Evolutionary conservation across 2,113 vertebrate genomes (phyloP).

Genomic region (Orthonyx spaldingii): DNA sequence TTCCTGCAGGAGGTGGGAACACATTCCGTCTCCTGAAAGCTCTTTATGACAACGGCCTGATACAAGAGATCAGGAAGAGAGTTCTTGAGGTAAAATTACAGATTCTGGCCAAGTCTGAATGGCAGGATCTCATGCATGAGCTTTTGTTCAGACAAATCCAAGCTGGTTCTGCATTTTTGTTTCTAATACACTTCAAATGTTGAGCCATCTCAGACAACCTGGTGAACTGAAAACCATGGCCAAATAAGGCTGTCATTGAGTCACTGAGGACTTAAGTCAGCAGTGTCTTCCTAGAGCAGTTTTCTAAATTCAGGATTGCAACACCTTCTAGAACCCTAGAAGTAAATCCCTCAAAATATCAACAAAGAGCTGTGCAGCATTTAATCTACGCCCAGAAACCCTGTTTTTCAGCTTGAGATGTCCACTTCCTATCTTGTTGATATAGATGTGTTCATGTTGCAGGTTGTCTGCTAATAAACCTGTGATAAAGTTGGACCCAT

Average conservation of each 20-base stretch:
- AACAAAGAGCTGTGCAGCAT: background rate
- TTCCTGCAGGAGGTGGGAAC: slow-evolving; percentile 83
- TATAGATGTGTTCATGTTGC: background rate
- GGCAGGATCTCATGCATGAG: background rate
- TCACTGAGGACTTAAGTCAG: background rate
- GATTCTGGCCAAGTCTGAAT: background rate
- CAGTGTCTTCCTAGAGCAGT: background rate
- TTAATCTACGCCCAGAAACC: background rate
- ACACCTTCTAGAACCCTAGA: background rate
- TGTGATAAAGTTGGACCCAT: background rate
- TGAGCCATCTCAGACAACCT: background rate
- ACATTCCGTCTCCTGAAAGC: slow-evolving; percentile 87
- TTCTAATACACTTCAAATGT: background rate
- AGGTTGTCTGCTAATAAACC: background rate
- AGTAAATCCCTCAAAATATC: background rate
- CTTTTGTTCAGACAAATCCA: background rate
- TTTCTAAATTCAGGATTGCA: background rate
- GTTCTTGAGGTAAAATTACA: slow-evolving; percentile 76
- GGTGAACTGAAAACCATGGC: background rate
- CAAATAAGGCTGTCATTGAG: background rate
- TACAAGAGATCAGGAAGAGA: slow-evolving; percentile 79
- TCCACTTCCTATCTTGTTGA: background rate
- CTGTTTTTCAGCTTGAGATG: background rate
- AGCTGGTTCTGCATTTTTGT: background rate
- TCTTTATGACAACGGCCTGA: slow-evolving; percentile 82